Evolutionary conservation across 2,113 vertebrate species (phyloP), one percentile per base, ranked within the genome.

Genomic region (Aspidoscelis tigris): DNA sequence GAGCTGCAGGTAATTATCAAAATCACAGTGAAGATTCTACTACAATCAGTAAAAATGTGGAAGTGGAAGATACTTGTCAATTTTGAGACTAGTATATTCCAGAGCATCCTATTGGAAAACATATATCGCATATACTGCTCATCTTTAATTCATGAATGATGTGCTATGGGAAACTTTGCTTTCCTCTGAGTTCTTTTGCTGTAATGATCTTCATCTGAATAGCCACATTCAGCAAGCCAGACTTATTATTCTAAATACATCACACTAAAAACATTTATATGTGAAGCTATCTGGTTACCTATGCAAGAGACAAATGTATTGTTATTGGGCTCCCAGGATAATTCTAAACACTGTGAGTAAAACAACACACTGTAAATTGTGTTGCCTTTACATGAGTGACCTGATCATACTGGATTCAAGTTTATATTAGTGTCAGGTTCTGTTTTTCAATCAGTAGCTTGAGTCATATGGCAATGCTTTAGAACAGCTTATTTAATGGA

Each of bases 351-450:
- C 58, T 84, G 21, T 72, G 78, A 80, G 21, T 80, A 58, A 92
- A 93, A 77, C 50, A 22, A 26, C 2, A 20, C 1, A 9, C 0
- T 69, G 4, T 79, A 86, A 91, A 41, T 80, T 81, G 7, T 44
- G 12, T 82, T 84, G 21, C 14, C 41, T 80, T 77, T 65, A 72
- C 7, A 0, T 75, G 53, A 43, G 66, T 81, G 64, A 3, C 80
- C 68, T 79, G 78, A 76, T 90, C 78, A 50, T 55, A 24, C 1
- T 20, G 22, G 43, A 55, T 70, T 73, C 18, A 90, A 21, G 26
- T 55, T 92, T 88, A 64, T 73, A 76, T 88, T 76, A 39, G 74
- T 88, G 75, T 68, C 77, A 78, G 80, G 14, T 81, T 68, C n/a
- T 43, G 61, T 80, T 83, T 89, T 39, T 66, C 84, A 84, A 80